Evolutionary conservation across 2,113 vertebrate species (phyloP).

Genomic region (Xyrauchen texanus): DNA sequence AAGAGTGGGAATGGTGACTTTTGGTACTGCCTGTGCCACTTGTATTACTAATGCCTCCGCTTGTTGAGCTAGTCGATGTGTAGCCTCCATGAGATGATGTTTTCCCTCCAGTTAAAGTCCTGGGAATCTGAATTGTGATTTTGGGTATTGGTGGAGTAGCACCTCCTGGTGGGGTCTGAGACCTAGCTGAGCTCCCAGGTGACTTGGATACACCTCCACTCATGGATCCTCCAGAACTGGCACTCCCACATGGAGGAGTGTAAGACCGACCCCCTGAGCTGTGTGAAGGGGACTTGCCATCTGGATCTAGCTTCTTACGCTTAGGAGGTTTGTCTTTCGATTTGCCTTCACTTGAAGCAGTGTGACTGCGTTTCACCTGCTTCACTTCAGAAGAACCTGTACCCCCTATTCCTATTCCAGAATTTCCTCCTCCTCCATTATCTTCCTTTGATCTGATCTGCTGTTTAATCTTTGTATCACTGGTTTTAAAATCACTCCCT

Average conservation of each 20-base stretch:
- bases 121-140: constrained; percentile 97
- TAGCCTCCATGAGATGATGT: constrained; percentile 92
- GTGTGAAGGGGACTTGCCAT: constrained; percentile 94
- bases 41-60: constrained; percentile 66
- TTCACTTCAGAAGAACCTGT: constrained; percentile 82
- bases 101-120: constrained; percentile 92
- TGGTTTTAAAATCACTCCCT: constrained; percentile 73
- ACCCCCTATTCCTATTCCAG: constrained; percentile 71
- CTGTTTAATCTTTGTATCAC: constrained; percentile 81
- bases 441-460: constrained; percentile 77
- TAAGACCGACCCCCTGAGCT: constrained; percentile 89
- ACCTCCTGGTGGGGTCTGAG: constrained; percentile 92
- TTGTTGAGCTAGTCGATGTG: constrained; percentile 86
- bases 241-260: constrained; percentile 90
- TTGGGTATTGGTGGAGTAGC: constrained; percentile 96
- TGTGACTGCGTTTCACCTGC: constrained; percentile 91
- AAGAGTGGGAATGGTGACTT: constrained; percentile 93
- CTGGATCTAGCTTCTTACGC: constrained; percentile 90
- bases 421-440: constrained; percentile 74
- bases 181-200: constrained; percentile 91
- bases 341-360: constrained; percentile 94
- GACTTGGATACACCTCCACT: constrained; percentile 92
- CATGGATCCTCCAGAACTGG: constrained; percentile 79
- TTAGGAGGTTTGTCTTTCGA: constrained; percentile 96
- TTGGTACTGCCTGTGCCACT: constrained; percentile 78